Conservation (phyloP, 2,888 invertebrate species). For the Mesorhabditis belari region DNA sequence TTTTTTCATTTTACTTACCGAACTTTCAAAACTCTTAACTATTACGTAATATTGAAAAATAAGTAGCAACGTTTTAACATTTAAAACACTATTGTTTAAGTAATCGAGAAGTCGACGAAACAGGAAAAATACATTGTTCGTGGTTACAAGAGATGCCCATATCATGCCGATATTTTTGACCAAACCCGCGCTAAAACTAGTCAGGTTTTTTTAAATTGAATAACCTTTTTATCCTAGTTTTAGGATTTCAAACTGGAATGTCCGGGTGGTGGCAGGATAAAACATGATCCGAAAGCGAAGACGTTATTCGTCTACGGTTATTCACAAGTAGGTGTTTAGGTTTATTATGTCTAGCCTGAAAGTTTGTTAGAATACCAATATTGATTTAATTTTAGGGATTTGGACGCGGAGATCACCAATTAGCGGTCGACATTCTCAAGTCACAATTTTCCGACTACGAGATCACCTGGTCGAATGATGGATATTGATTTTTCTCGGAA, state of each 20-base stretch:
- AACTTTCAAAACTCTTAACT: not conserved
- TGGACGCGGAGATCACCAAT: slow-evolving; percentile 80
- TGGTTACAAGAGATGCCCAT: slow-evolving; percentile 51
- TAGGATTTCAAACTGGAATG: slow-evolving; percentile 57
- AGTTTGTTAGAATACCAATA: slow-evolving; percentile 8
- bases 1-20: not conserved
- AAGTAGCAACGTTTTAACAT: too few species aligned
- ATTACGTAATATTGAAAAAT: too few species aligned
- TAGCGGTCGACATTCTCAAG: slow-evolving; percentile 70
- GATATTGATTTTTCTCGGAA: slow-evolving; percentile 64
- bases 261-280: slow-evolving; percentile 84
- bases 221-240: not conserved
- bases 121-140: slow-evolving; percentile 42
- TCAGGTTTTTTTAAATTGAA: slow-evolving; percentile 26
- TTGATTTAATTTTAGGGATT: slow-evolving; percentile 60
- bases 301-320: slow-evolving; percentile 83
- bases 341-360: not conserved
- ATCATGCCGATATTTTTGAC: slow-evolving; percentile 73
- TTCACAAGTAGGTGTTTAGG: slow-evolving; percentile 64
- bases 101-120: slow-evolving; percentile 16
- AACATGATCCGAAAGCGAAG: slow-evolving; percentile 71
- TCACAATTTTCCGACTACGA: slow-evolving; percentile 68
- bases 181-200: slow-evolving; percentile 17
- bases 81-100: too few species aligned
- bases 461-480: slow-evolving; percentile 77